Base-by-base conservation (phyloP, 64 coral and sea anemone species). In the Cladopsammia gracilis region DNA sequence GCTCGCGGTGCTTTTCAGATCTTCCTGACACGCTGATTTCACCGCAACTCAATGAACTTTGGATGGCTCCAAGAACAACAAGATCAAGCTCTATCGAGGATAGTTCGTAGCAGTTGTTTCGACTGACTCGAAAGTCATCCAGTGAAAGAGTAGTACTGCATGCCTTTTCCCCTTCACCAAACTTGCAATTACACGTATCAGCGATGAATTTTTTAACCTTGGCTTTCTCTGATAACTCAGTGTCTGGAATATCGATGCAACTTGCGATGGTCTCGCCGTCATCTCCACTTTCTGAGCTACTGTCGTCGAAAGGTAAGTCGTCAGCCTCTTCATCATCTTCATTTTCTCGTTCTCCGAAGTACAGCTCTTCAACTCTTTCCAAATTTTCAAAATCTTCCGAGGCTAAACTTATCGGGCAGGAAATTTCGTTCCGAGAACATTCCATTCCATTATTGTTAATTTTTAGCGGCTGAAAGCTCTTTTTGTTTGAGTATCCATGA, bases 1-100 rank as follows among this genome's bases (percentile, higher is more conserved):
- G 23, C 64, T 90, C 44, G 9, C 49, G 76, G 52, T 90, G 65
- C 76, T 81, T 90, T 82, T 90, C 89, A 25, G 75, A 49, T 53
- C 75, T 79, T 69, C 73, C 88, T 52, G 88, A 90, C 46, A 42
- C 51, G 47, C 87, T 89, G 61, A 89, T n/a, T 48, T 89, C 73
- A 48, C 45, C 56, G 61, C 87, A 89, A 45, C 77, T 89, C 25
- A 89, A 62, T 20, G 54, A 62, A 43, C 87, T 89, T 47, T 77
- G 73, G n/a, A 89, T 89, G 22, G 87, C 61, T 67, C 74, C 88
- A 0, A 90, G 75, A 78, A 90, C 58, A 52, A 90, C 61, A 16
- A 71, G 76, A 51, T 67, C 19, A 54, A 76, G 77, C 58, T 78
- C 77, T 49, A 16, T 53, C 11, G 48, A 53, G 60, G 62, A 51